Base-by-base conservation (phyloP, 2,888 invertebrate genomes). In the Heterodera filipjevi region DNA sequence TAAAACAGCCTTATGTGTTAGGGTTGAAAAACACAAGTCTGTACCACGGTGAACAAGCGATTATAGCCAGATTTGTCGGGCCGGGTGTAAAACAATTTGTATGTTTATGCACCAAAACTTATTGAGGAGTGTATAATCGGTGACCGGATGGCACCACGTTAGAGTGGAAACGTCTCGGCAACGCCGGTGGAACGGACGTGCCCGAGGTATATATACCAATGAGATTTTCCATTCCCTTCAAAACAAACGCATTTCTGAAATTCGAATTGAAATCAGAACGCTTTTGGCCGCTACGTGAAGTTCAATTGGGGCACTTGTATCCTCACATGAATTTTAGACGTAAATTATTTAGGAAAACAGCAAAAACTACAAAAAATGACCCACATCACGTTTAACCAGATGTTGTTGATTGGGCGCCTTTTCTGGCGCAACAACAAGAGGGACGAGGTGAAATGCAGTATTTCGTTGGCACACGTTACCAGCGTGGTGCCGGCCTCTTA, bases 81-180 rank as follows among this genome's bases (percentile, higher is more conserved):
- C 8, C 46, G 79, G 1, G 44, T n/a, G n/a, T 80, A 14, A 30
- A 27, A 14, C 71, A 79, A 19, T 39, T n/a, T 79, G 16, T 53
- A 49, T 32, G 74, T 79, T 1, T 81, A 81, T 27, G 71, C 81
- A 0, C 80, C 80, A 0, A 77, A 76, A 27, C 81, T 79, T 27
- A 49, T 79, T 14, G 74, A 79, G 44, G 66, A 81, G n/a, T 49
- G 33, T n/a, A 35, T 27, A 5, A 49, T 79, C 27, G 80, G 80
- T 39, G 77, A 81, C 22, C 33, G 66, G 12, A 80, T 44, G 19
- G 81, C 79, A 1, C 79, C 79, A 5, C 30, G 66, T 79, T 5
- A 74, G 79, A 1, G 49, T 79, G n/a, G 79, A 16, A 59, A 64
- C 19, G 80, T 70, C 0, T 14, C 12, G n/a, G 80, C 73, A 3